Evolutionary conservation across 2,113 vertebrate species (phyloP).

Genomic region (Apaloderma vittatum): DNA sequence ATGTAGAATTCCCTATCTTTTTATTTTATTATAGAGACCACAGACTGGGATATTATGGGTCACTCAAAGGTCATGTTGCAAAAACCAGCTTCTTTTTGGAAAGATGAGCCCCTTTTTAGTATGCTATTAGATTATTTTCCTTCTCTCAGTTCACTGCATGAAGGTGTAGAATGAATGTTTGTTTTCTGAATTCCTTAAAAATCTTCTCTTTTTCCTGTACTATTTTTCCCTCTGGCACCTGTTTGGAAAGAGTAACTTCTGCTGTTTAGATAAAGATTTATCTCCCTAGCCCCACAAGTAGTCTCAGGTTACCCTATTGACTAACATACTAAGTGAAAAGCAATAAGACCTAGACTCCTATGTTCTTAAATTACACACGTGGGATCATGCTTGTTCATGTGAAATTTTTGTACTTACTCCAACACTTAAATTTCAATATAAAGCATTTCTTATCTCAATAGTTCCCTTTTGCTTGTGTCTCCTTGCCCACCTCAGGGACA

Average conservation of each 20-base stretch:
- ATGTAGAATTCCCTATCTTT: conserved; percentile 71
- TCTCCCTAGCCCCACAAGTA: not conserved
- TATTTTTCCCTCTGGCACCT: not conserved
- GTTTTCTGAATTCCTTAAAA: conserved; percentile 38
- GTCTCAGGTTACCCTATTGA: not conserved
- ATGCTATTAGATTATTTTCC: conserved; percentile 54
- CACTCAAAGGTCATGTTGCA: conserved; percentile 72
- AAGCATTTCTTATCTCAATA: not conserved
- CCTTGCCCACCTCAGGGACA: not conserved
- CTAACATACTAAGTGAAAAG: not conserved
- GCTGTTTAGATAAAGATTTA: not conserved
- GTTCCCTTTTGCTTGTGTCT: not conserved
- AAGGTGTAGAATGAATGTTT: conserved; percentile 35
- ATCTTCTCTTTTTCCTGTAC: not conserved
- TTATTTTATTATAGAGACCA: conserved; percentile 79
- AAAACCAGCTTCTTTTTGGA: conserved; percentile 69
- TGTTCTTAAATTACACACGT: not conserved
- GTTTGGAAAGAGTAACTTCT: not conserved
- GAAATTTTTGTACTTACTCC: not conserved
- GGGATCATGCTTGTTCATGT: not conserved
- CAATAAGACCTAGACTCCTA: not conserved
- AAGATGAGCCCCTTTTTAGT: conserved; percentile 50
- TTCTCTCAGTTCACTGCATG: conserved; percentile 15
- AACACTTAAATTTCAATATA: not conserved
- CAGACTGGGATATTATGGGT: conserved; percentile 76